phyloP scores from a whole-genome alignment of 2,113 vertebrate species.

The Mesoclemmys tuberculata region DNA sequence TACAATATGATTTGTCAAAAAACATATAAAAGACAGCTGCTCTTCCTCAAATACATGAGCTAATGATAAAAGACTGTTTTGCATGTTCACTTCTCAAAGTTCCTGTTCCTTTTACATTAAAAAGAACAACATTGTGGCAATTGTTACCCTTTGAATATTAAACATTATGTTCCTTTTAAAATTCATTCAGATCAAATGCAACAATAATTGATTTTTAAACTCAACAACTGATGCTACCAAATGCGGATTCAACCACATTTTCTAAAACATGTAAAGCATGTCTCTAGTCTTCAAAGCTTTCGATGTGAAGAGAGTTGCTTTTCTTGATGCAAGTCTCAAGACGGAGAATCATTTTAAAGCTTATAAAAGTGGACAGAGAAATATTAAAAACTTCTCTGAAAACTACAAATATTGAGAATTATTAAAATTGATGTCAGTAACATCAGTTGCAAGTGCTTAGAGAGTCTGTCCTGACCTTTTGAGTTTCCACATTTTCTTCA shows the following conservation, averaged over 20 bases:
- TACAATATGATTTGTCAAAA: slow-evolving; percentile 92
- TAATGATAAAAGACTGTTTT: slow-evolving; percentile 86
- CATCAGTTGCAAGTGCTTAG: slow-evolving; percentile 80
- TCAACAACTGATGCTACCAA: slow-evolving; percentile 80
- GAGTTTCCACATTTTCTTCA: slow-evolving; percentile 79
- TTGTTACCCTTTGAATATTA: slow-evolving; percentile 77
- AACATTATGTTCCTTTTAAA: slow-evolving; percentile 81
- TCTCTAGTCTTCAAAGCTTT: slow-evolving; percentile 81
- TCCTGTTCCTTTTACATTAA: slow-evolving; percentile 81
- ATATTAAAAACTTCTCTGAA: slow-evolving; percentile 84
- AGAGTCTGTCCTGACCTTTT: slow-evolving; percentile 77
- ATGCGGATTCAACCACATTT: slow-evolving; percentile 69
- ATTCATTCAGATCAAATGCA: slow-evolving; percentile 77
- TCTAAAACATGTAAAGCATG: slow-evolving; percentile 70
- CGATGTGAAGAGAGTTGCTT: slow-evolving; percentile 80
- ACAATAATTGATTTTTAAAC: slow-evolving; percentile 74
- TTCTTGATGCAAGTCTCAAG: slow-evolving; percentile 82
- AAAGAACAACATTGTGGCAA: slow-evolving; percentile 81
- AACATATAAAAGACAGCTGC: slow-evolving; percentile 92
- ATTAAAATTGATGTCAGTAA: slow-evolving; percentile 83
- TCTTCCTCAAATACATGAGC: slow-evolving; percentile 88
- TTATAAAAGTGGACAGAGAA: slow-evolving; percentile 86
- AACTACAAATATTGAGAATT: slow-evolving; percentile 82
- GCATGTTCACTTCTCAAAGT: slow-evolving; percentile 80
- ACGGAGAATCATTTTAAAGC: slow-evolving; percentile 85